phyloP scores from a whole-genome alignment of 1,140 invertebrate genomes.

The Ceratina australensis region DNA sequence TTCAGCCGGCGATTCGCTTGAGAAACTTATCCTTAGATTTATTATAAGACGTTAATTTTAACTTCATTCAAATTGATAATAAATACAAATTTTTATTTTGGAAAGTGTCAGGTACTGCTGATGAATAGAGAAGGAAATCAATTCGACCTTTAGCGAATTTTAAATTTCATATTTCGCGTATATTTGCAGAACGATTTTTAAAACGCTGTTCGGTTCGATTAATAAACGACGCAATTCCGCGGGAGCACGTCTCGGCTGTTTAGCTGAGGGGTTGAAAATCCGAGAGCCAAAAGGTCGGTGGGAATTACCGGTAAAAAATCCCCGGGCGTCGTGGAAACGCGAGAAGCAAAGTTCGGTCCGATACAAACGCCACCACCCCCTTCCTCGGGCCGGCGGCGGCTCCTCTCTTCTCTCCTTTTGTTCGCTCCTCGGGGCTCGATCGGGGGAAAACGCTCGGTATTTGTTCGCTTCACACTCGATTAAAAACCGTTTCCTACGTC shows the following conservation, averaged over 20 bases:
- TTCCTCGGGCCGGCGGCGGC: too few species aligned
- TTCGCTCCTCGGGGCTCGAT: conserved; percentile 14
- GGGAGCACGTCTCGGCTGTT: not conserved
- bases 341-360: conserved; percentile 36
- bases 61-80: too few species aligned
- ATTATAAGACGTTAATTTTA: conserved; percentile 26
- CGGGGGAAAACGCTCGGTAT: conserved; percentile 15
- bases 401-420: not conserved
- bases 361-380: not conserved
- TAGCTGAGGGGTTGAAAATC: not conserved
- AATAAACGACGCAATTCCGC: conserved; percentile 8
- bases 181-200: not conserved
- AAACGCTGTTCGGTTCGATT: conserved; percentile 28
- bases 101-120: too few species aligned
- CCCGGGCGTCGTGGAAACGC: not conserved
- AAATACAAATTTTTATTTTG: too few species aligned
- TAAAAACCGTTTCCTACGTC: conserved; percentile 48
- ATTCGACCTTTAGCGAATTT: too few species aligned
- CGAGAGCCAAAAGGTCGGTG: not conserved
- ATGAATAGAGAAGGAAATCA: not conserved
- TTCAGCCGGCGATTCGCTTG: conserved; percentile 58
- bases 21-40: conserved; percentile 42
- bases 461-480: conserved; percentile 50
- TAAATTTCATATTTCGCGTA: conserved; percentile 17
- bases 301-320: conserved; percentile 28